A percentile compares a stretch with the other conserved stretches of the same genome.
Evolutionary conservation across 2,888 invertebrate species (phyloP).

Genomic region (Drosophila heteroneura): DNA sequence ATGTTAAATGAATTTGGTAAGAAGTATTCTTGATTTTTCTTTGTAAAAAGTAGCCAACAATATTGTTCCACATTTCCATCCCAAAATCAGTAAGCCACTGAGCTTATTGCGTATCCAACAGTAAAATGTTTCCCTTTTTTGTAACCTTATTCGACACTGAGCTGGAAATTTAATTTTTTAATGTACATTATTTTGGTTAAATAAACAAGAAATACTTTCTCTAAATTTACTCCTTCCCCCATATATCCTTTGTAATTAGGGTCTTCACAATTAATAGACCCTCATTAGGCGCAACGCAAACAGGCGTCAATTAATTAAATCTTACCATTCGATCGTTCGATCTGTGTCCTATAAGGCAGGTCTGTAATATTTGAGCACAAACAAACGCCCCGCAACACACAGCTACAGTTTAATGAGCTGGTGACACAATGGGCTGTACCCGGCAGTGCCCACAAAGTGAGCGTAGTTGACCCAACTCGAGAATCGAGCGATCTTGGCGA

Average conservation of each 20-base stretch:
- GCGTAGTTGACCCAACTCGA: conserved; percentile 31
- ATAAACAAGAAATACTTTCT: background rate
- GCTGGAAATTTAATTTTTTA: background rate
- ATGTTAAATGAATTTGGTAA: no score
- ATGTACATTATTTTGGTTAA: conserved; percentile 7
- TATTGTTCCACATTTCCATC: no score
- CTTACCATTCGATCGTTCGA: conserved; percentile 31
- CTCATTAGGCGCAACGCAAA: conserved; percentile 54
- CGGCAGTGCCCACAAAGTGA: conserved; percentile 49
- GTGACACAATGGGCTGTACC: conserved; percentile 67
- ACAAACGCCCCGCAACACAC: conserved; percentile 33
- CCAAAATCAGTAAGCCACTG: no score
- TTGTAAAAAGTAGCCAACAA: no score
- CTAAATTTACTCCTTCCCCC: background rate
- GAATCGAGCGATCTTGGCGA: conserved; percentile 28
- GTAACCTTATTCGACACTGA: background rate
- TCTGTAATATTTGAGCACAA: conserved; percentile 23
- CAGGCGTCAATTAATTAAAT: conserved; percentile 64
- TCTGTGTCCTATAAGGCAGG: conserved; percentile 21
- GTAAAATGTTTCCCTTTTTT: background rate
- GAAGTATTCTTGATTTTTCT: no score
- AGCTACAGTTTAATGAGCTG: conserved; percentile 57
- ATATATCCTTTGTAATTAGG: conserved; percentile 9
- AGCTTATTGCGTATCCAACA: background rate
- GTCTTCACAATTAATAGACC: conserved; percentile 40